Conservation (phyloP, 1,140 invertebrate genomes). For the Diprion similis region DNA sequence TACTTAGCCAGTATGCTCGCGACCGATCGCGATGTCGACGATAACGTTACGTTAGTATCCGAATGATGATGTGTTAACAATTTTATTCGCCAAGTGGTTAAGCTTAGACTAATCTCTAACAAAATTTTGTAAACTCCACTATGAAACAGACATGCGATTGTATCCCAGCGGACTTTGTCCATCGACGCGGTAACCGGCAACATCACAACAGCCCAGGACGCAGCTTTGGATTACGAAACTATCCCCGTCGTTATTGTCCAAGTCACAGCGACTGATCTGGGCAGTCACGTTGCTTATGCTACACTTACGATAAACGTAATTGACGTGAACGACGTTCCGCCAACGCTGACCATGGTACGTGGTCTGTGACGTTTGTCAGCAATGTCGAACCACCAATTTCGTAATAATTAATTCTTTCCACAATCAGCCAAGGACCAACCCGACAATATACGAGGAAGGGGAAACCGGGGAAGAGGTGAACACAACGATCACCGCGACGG, state of each 20-base stretch:
- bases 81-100: not conserved
- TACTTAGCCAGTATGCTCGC: conserved; percentile 54
- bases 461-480: conserved; percentile 51
- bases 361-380: not conserved
- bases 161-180: conserved; percentile 52
- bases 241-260: conserved; percentile 64
- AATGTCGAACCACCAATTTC: conserved; percentile 7
- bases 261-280: conserved; percentile 47
- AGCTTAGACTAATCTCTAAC: not conserved
- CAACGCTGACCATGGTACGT: conserved; percentile 57
- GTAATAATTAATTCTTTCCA: conserved; percentile 12
- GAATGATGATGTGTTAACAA: not conserved
- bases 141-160: conserved; percentile 53
- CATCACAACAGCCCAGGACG: conserved; percentile 56
- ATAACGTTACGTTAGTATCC: conserved; percentile 61
- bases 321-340: conserved; percentile 68
- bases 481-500: conserved; percentile 56
- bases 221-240: conserved; percentile 65
- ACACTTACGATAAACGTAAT: conserved; percentile 62
- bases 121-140: not conserved
- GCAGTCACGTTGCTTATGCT: conserved; percentile 56
- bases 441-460: conserved; percentile 63
- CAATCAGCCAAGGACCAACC: conserved; percentile 50
- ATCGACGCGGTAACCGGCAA: conserved; percentile 59
- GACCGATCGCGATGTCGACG: conserved; percentile 63